phyloP scores from a whole-genome alignment of 2,113 vertebrate genomes.

The Prolemur simus region DNA sequence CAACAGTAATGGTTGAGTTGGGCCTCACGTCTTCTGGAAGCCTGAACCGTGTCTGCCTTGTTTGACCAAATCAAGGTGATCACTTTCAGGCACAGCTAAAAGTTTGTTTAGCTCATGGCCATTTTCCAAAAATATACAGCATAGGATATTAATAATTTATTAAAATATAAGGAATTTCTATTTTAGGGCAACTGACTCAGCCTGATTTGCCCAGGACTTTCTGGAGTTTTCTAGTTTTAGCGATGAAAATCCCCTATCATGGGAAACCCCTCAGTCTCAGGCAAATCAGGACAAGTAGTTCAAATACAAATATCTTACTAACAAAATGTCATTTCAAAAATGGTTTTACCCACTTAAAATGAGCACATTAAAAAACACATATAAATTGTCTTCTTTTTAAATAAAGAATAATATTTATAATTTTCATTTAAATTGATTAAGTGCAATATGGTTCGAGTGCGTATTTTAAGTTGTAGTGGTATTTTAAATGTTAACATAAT shows the following conservation, averaged over 20 bases:
- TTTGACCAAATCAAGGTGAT: neutral
- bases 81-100: neutral
- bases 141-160: neutral
- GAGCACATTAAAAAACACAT: neutral
- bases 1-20: neutral
- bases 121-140: neutral
- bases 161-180: neutral
- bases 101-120: neutral
- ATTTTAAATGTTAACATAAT: neutral
- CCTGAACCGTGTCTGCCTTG: neutral
- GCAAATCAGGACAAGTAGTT: neutral
- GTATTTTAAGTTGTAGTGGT: neutral
- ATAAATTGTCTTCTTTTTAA: neutral
- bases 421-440: neutral
- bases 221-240: neutral
- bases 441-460: neutral
- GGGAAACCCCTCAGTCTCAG: neutral
- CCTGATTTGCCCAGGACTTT: neutral
- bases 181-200: neutral
- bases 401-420: neutral
- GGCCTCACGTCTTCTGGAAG: neutral
- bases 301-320: neutral
- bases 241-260: neutral
- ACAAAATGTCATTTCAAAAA: neutral
- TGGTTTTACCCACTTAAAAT: neutral